Evolutionary conservation across 2,113 vertebrate species (phyloP), one percentile per base, ranked within the genome.

Genomic region (Cephalopholis sonnerati): DNA sequence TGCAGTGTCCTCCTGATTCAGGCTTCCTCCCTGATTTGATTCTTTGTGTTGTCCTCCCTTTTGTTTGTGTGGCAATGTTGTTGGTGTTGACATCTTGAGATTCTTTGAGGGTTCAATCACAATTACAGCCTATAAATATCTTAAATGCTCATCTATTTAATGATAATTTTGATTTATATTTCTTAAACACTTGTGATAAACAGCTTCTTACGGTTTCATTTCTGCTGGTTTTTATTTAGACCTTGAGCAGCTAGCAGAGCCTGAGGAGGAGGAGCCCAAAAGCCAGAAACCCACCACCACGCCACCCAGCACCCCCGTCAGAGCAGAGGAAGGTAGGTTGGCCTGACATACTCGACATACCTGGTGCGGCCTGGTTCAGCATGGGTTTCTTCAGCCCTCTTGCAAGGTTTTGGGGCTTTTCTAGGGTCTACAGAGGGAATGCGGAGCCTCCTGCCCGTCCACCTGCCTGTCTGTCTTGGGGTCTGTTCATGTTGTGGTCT

Each of bases 311-410:
- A 97, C 97, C 18, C 98, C 97, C 0, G 81, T 97, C 82, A 96
- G 96, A 93, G 92, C 94, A 81, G 97, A 97, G 82, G 97, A 99
- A 97, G 98, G 98, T 99, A 97, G 13, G 97, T 90, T 27, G 15
- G 6, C 74, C 76, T 24, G 53, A 61, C 36, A 9, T 12, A 41
- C 16, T 13, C 6, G 36, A 27, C 24, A 64, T 7, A 13, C 27
- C 64, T 25, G 53, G 32, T 36, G 54, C 22, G 25, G 46, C 64
- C 36, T 36, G 9, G 36, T 55, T 46, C 65, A 72, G 91, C 93
- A 92, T 94, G 93, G 87, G 66, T 86, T 77, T 76, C 41, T 72
- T 62, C 24, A 46, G 79, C 53, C 66, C 59, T 75, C 70, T 51
- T 63, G 66, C 74, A 79, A 65, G 66, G 64, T 25, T 69, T 78